A percentile compares a stretch with the other conserved stretches of the same genome.
These are phyloP conservation scores for Sebastes cheni DNA, from an alignment of 2,797 vertebrate species.

Conservation along the genomic window DNA sequence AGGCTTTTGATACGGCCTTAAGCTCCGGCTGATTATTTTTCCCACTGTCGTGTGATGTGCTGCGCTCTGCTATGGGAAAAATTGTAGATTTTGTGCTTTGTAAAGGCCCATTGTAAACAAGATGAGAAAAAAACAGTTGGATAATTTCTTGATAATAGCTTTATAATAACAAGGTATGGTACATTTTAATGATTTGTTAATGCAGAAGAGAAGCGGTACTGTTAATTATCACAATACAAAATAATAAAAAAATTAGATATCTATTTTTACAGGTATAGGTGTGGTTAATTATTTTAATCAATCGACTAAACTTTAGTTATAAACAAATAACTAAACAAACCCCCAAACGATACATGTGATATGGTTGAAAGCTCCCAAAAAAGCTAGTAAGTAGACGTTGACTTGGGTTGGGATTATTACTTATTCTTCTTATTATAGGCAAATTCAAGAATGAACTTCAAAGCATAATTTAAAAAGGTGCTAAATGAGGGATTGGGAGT, in stretches of 20 bases:
- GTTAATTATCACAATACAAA: background rate
- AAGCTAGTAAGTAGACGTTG: background rate
- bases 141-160: constrained; percentile 64
- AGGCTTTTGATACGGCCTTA: constrained; percentile 77
- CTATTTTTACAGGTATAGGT: background rate
- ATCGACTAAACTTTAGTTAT: background rate
- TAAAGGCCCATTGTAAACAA: constrained; percentile 70
- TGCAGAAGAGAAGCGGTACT: constrained; percentile 8
- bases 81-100: constrained; percentile 65
- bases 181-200: constrained; percentile 42
- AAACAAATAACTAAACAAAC: background rate
- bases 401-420: background rate
- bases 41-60: constrained; percentile 69
- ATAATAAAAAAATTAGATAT: background rate
- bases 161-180: constrained; percentile 44
- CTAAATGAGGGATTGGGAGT: no score
- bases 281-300: background rate
- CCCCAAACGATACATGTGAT: background rate
- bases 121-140: constrained; percentile 62
- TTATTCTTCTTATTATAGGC: background rate
- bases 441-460: background rate
- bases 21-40: constrained; percentile 70
- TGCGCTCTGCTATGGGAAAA: constrained; percentile 75
- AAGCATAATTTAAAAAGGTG: background rate
- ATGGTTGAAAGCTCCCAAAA: background rate